Percentiles rank a stretch among this genome's conserved stretches.
These are phyloP conservation scores for Miniopterus natalensis DNA, from an alignment of 2,113 vertebrate species.

Conservation along the genomic window DNA sequence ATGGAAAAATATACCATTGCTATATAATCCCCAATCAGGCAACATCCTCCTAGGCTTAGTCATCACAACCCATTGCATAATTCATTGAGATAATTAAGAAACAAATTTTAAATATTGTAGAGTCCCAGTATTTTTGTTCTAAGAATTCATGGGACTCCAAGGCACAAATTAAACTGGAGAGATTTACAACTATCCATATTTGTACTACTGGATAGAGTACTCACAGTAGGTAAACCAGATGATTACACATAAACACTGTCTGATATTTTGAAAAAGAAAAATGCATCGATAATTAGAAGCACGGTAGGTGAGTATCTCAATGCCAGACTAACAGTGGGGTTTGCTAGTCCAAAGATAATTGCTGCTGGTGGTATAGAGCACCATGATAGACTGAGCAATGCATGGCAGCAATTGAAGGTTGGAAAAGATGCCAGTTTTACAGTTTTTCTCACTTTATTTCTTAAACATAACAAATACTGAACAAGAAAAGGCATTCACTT, in stretches of 20 bases:
- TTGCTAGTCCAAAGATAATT: slow-evolving; percentile 58
- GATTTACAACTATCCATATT: slow-evolving; percentile 12
- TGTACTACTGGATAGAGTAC: slow-evolving; percentile 48
- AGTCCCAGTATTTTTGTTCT: slow-evolving; percentile 54
- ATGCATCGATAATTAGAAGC: slow-evolving; percentile 76
- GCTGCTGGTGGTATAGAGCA: slow-evolving; percentile 30
- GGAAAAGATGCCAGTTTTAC: slow-evolving; percentile 22
- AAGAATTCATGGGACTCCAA: neutral
- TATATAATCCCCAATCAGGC: slow-evolving; percentile 69
- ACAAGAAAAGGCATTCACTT: neutral
- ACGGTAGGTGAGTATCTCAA: slow-evolving; percentile 7
- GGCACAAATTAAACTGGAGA: neutral
- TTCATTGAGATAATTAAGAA: slow-evolving; percentile 76
- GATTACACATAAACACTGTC: slow-evolving; percentile 68
- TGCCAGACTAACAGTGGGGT: slow-evolving; percentile 54
- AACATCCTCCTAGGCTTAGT: slow-evolving; percentile 57
- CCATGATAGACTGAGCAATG: neutral
- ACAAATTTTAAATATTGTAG: slow-evolving; percentile 50
- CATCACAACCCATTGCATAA: slow-evolving; percentile 79
- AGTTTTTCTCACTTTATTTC: neutral
- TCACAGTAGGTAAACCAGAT: slow-evolving; percentile 74
- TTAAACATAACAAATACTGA: neutral
- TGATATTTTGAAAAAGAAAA: slow-evolving; percentile 71
- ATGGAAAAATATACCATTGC: slow-evolving; percentile 76
- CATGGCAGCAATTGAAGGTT: neutral